Conservation (phyloP, 2,888 invertebrate genomes). For the Hydraecia micacea region DNA sequence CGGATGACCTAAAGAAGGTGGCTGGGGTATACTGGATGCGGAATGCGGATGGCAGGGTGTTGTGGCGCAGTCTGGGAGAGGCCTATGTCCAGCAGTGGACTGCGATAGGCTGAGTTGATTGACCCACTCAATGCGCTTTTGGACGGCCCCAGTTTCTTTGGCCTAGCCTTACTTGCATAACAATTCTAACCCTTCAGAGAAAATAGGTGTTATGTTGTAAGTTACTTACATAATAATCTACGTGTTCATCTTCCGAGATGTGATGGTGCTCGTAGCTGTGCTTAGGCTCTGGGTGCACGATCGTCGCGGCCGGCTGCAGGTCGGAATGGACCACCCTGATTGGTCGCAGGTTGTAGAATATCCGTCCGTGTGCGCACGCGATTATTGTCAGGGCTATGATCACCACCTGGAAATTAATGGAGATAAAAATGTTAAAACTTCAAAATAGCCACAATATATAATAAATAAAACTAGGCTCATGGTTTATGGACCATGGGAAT, state of each 20-base stretch:
- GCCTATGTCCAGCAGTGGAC: too few relatives aligned
- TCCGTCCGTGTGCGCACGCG: constrained; percentile 77
- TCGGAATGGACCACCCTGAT: constrained; percentile 68
- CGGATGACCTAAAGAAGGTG: too few relatives aligned
- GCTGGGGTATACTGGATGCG: too few relatives aligned
- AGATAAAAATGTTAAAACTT: not conserved
- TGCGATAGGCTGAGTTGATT: too few relatives aligned
- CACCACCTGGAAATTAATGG: constrained; percentile 72
- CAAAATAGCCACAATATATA: not conserved
- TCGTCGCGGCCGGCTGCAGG: constrained; percentile 73
- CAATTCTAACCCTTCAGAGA: not conserved
- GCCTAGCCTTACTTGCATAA: not conserved
- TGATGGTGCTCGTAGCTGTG: constrained; percentile 80
- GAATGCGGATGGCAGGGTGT: too few relatives aligned
- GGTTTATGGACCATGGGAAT: not conserved
- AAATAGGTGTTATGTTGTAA: not conserved
- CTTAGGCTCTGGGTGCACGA: constrained; percentile 75
- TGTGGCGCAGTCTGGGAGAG: too few relatives aligned
- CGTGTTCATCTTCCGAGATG: constrained; percentile 89
- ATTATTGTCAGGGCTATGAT: constrained; percentile 75
- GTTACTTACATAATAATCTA: constrained; percentile 91
- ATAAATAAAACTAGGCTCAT: not conserved
- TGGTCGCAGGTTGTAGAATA: constrained; percentile 67
- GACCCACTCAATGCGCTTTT: not conserved
- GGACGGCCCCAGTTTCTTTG: not conserved